These are phyloP conservation scores for Rhysida immarginata DNA, from an alignment of 1,140 invertebrate species.

Conservation along the genomic window DNA sequence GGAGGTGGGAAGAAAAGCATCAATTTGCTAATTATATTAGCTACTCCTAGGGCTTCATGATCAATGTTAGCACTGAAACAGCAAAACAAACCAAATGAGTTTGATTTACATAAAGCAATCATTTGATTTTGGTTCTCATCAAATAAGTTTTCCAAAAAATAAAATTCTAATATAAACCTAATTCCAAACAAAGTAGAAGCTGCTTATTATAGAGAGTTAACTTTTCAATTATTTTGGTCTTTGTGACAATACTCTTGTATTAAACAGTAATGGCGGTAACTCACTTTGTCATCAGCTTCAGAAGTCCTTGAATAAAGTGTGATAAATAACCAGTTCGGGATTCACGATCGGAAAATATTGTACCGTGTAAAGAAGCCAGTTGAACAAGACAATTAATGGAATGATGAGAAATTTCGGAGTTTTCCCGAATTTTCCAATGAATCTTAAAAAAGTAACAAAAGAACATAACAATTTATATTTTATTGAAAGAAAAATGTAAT, in stretches of 20 bases:
- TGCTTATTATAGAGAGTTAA: too few relatives aligned
- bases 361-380: constrained; percentile 56
- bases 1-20: constrained; percentile 40
- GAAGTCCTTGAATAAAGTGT: constrained; percentile 18
- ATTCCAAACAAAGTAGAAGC: too few relatives aligned
- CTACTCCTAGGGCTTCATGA: constrained; percentile 32
- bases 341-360: constrained; percentile 41
- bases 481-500: background rate
- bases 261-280: too few relatives aligned
- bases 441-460: constrained; percentile 34
- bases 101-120: too few relatives aligned
- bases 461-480: background rate
- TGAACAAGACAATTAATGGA: constrained; percentile 65
- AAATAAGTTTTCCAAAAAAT: too few relatives aligned
- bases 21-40: constrained; percentile 33
- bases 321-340: constrained; percentile 49
- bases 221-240: too few relatives aligned
- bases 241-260: too few relatives aligned
- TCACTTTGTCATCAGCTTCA: constrained; percentile 26
- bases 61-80: constrained; percentile 27
- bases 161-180: too few relatives aligned
- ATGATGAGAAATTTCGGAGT: constrained; percentile 54
- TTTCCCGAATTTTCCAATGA: constrained; percentile 60
- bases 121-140: too few relatives aligned
- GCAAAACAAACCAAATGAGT: too few relatives aligned